phyloP scores from a whole-genome alignment of 2,888 invertebrate species.

The Drosophila paucipuncta region DNA sequence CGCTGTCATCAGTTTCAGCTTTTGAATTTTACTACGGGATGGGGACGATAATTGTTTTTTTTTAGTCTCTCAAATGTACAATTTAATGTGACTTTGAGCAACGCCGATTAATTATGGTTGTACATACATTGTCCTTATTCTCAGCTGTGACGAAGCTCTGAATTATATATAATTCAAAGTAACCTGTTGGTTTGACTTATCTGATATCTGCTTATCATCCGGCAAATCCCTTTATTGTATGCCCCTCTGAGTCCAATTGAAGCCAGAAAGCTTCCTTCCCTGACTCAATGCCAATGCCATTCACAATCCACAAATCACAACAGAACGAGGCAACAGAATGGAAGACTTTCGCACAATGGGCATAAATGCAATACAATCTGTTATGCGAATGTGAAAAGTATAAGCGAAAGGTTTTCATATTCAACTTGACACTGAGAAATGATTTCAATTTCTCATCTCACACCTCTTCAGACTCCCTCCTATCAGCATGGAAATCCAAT shows the following conservation, averaged over 20 bases:
- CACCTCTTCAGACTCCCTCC: not conserved
- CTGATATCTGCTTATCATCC: constrained; percentile 11
- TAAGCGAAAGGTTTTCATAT: constrained; percentile 54
- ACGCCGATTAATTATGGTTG: constrained; percentile 12
- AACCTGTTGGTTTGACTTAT: constrained; percentile 31
- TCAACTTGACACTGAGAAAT: constrained; percentile 67
- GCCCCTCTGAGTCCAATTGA: constrained; percentile 17
- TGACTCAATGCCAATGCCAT: constrained; percentile 9
- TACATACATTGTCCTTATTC: not conserved
- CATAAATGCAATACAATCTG: constrained; percentile 49
- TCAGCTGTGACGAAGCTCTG: not conserved
- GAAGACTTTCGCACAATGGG: constrained; percentile 26
- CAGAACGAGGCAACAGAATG: constrained; percentile 19
- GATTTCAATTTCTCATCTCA: constrained; percentile 57
- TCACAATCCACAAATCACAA: constrained; percentile 11
- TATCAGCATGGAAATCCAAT: constrained; percentile 36
- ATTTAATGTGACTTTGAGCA: not conserved
- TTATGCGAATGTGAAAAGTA: constrained; percentile 43
- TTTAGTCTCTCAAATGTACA: not conserved
- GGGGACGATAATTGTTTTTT: not conserved
- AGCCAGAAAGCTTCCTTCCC: constrained; percentile 2
- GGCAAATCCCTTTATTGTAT: constrained; percentile 30
- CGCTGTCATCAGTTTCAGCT: not conserved
- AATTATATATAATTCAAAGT: not conserved
- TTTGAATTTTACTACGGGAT: not conserved